Conservation (phyloP, 2,888 invertebrate species). For the Clanis bilineata region DNA sequence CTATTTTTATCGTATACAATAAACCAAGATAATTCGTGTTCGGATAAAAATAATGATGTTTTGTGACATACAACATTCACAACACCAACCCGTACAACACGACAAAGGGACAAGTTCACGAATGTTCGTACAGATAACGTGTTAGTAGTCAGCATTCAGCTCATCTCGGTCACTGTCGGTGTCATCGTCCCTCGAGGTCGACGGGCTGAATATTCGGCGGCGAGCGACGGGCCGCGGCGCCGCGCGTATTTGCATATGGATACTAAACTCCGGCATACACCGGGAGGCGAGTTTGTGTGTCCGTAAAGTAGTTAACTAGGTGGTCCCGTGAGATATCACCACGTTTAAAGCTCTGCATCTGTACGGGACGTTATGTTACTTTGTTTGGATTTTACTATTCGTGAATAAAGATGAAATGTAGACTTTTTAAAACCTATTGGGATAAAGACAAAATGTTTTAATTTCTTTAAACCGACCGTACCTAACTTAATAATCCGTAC, state of each 20-base stretch:
- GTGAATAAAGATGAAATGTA: too few species aligned
- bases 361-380: neutral
- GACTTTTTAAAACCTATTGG: too few species aligned
- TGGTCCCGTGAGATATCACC: neutral
- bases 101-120: neutral
- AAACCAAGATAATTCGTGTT: neutral
- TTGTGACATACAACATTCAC: neutral
- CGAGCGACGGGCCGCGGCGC: neutral
- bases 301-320: neutral
- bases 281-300: neutral
- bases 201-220: conserved; percentile 11
- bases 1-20: too few species aligned
- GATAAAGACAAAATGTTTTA: too few species aligned
- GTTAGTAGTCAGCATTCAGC: neutral
- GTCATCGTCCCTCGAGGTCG: conserved; percentile 12
- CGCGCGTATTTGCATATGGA: conserved; percentile 8
- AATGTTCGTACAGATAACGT: neutral
- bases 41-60: neutral
- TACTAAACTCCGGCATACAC: neutral
- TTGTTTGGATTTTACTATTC: neutral
- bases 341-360: neutral
- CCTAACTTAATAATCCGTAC: too few species aligned
- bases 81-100: neutral
- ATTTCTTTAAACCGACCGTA: too few species aligned
- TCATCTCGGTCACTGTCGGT: conserved; percentile 5